Evolutionary conservation across 2,797 vertebrate genomes (phyloP), one percentile per base, ranked within the genome.

Genomic region (Sebastes hubbsi): DNA sequence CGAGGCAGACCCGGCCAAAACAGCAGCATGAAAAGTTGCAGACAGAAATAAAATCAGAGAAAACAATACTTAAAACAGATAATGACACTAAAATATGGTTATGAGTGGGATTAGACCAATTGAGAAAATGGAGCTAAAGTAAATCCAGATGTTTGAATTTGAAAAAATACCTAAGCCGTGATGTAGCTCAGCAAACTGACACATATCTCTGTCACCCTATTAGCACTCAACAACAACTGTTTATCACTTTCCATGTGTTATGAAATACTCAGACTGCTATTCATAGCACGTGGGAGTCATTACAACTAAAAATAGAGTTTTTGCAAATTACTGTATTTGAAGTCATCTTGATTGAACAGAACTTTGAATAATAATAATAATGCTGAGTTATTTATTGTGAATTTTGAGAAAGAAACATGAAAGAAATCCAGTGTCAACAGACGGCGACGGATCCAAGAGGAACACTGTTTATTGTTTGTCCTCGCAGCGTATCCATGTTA

Each of bases 401-500:
- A 18, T 55, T 68, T 29, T 42, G 34, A 61, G 36, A 27, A 18
- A 27, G n/a, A 56, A 29, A 36, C 13, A 11, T 20, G 9, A 25
- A 52, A 34, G 27, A 68, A 25, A 18, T 22, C 20, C n/a, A 5
- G 10, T 8, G 38, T 54, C 25, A 54, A 8, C 25, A 10, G 4
- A 34, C 13, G 10, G 32, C 1, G 3, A 22, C 0, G 18, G 46
- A 69, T 73, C 46, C 11, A 25, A 25, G 52, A 36, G 42, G 56
- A 60, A 38, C n/a, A 0, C 7, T 79, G 80, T 84, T 84, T 84
- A 66, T 74, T 82, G 83, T 89, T 79, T 78, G 78, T 84, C 49
- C 73, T 67, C 11, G 29, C 52, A 4, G 55, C 59, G 80, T 87
- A 25, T 87, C 87, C 83, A 85, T 85, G 88, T 72, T 30, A 76